These are phyloP conservation scores for Drosophila lacteicornis DNA, from an alignment of 1,140 invertebrate genomes.

Conservation along the genomic window DNA sequence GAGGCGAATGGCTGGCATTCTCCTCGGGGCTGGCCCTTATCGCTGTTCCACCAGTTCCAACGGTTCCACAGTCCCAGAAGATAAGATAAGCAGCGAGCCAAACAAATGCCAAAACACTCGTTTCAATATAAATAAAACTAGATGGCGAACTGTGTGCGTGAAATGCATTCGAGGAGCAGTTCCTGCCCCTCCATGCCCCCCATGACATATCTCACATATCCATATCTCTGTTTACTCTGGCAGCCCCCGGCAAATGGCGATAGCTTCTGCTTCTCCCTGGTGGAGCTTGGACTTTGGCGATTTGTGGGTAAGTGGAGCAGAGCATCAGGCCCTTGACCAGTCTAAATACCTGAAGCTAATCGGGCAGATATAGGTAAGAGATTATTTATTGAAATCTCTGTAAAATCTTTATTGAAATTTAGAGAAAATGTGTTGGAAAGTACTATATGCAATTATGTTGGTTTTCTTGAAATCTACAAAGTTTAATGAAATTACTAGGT, in stretches of 20 bases:
- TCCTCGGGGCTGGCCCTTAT: conserved; percentile 31
- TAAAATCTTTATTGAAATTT: too few relatives aligned
- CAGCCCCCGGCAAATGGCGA: background rate
- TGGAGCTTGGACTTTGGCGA: conserved; percentile 15
- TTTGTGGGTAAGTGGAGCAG: conserved; percentile 34
- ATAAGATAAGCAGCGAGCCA: conserved; percentile 57
- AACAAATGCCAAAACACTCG: conserved; percentile 25
- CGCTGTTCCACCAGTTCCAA: conserved; percentile 25
- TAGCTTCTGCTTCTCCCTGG: conserved; percentile 8
- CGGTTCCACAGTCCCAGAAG: conserved; percentile 27
- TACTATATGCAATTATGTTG: too few relatives aligned
- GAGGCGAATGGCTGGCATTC: conserved; percentile 33
- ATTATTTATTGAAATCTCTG: too few relatives aligned
- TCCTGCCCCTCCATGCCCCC: background rate
- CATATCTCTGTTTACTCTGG: conserved; percentile 25
- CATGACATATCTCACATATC: background rate
- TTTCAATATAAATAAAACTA: conserved; percentile 24
- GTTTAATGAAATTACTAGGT: too few relatives aligned
- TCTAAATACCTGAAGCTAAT: background rate
- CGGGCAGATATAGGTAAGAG: too few relatives aligned
- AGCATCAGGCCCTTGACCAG: conserved; percentile 12
- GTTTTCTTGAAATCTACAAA: too few relatives aligned
- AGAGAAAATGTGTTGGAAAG: too few relatives aligned
- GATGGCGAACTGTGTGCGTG: conserved; percentile 17
- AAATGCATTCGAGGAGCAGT: conserved; percentile 11